Conservation (phyloP, 1,140 invertebrate species). For the Anthonomus grandis region DNA sequence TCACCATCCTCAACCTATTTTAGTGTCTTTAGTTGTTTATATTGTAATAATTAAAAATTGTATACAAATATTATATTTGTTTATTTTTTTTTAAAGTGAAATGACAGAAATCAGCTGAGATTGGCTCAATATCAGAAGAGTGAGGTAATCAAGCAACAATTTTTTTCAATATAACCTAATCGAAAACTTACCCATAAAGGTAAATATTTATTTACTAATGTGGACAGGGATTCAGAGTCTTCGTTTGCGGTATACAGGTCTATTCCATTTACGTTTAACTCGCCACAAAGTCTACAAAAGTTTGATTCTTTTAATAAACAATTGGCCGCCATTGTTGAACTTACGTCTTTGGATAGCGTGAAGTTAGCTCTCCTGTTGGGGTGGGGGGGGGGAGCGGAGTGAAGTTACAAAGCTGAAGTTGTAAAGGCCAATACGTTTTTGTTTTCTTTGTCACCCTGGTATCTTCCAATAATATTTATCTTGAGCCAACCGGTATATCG, state of each 20-base stretch:
- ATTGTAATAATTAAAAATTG: slow-evolving; percentile 6
- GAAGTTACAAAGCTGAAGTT: no score
- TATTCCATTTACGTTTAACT: slow-evolving; percentile 65
- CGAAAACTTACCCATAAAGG: slow-evolving; percentile 62
- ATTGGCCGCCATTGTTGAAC: slow-evolving; percentile 35
- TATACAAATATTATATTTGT: slow-evolving; percentile 10
- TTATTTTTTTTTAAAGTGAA: not conserved
- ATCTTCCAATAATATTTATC: no score
- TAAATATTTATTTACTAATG: slow-evolving; percentile 66
- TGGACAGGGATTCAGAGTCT: slow-evolving; percentile 59
- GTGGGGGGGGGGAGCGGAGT: no score
- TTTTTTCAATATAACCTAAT: slow-evolving; percentile 43
- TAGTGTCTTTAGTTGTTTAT: not conserved
- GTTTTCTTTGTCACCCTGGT: no score
- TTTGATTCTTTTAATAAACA: slow-evolving; percentile 53
- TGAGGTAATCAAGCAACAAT: slow-evolving; percentile 60
- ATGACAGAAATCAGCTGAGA: no score
- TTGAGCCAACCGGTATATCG: no score
- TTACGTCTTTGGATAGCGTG: no score
- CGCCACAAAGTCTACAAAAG: slow-evolving; percentile 69
- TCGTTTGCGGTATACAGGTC: slow-evolving; percentile 57
- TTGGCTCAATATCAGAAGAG: not conserved
- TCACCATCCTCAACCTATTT: slow-evolving; percentile 63
- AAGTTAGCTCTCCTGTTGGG: no score
- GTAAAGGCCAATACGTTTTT: no score